phyloP scores from a whole-genome alignment of 1,140 invertebrate genomes.

The Drosophila melanogaster region Release_6_plus_ISO1_MT NT_037436.4:20578001-20578500 shows the following conservation, averaged over 20 bases:
- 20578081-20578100: neutral
- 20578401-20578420: slow-evolving; percentile 75
- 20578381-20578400: slow-evolving; percentile 69
- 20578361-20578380: slow-evolving; percentile 23
- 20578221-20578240: slow-evolving; percentile 30
- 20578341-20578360: slow-evolving; percentile 36
- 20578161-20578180: slow-evolving; percentile 7
- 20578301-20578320: slow-evolving; percentile 34
- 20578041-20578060: no score
- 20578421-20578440: slow-evolving; percentile 74
- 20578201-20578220: slow-evolving; percentile 38
- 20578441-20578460: slow-evolving; percentile 57
- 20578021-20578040: no score
- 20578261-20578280: slow-evolving; percentile 43
- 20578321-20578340: slow-evolving; percentile 38
- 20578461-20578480: neutral
- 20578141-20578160: neutral
- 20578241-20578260: slow-evolving; percentile 19
- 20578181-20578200: slow-evolving; percentile 11
- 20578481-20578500: neutral
- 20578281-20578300: slow-evolving; percentile 62
- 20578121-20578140: no score
- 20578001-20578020: no score
- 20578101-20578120: neutral
- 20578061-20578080: no score